Evolutionary conservation across 2,797 vertebrate genomes (phyloP).

Genomic region (Micrastur ruficollis): DNA sequence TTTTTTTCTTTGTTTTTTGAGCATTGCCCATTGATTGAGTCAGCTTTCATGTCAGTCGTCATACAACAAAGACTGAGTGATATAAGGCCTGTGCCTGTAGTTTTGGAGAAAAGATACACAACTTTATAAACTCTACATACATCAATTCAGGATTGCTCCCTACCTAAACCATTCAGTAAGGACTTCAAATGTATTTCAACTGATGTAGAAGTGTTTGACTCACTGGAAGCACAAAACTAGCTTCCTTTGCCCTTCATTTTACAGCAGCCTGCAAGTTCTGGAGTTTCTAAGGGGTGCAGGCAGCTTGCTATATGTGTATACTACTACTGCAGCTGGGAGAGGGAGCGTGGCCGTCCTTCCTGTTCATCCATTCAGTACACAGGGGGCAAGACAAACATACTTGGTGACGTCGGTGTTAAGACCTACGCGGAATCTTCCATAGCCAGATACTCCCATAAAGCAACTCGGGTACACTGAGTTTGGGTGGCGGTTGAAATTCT

Average conservation of each 20-base stretch:
- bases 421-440: background rate
- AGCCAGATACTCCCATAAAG: background rate
- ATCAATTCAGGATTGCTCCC: background rate
- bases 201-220: background rate
- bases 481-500: background rate
- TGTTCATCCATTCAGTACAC: background rate
- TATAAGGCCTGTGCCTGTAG: background rate
- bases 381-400: background rate
- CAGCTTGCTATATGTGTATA: accelerated
- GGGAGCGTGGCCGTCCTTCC: background rate
- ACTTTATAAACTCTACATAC: background rate
- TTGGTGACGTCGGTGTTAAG: background rate
- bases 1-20: background rate
- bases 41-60: background rate
- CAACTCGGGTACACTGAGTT: background rate
- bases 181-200: background rate
- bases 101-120: background rate
- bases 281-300: background rate
- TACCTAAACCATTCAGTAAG: background rate
- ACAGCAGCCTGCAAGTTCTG: background rate
- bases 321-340: background rate
- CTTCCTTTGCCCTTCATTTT: background rate
- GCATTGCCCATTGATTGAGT: background rate
- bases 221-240: background rate
- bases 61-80: background rate